A percentile compares a stretch with the other conserved stretches of the same genome.
These are phyloP conservation scores for Smittia sp. DNA, from an alignment of 2,888 invertebrate genomes.

Conservation along the genomic window DNA sequence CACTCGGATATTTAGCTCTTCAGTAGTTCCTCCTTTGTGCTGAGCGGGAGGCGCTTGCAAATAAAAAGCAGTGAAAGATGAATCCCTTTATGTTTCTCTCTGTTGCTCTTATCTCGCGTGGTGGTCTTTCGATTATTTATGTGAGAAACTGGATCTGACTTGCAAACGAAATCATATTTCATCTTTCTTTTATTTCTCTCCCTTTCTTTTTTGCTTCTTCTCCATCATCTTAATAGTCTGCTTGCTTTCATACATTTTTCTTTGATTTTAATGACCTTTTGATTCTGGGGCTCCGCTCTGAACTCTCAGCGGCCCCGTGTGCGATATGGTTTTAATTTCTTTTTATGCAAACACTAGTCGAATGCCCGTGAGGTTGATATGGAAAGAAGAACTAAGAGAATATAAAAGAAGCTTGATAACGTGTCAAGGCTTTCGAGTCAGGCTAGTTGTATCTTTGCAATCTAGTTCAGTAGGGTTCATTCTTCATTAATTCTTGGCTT, in stretches of 20 bases:
- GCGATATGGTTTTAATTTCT: constrained; percentile 37
- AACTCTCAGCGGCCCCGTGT: neutral
- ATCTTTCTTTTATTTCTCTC: constrained; percentile 31
- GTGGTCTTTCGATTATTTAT: constrained; percentile 42
- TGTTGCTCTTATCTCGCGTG: constrained; percentile 34
- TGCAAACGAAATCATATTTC: constrained; percentile 41
- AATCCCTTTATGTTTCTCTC: constrained; percentile 32
- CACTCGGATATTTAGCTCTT: constrained; percentile 1
- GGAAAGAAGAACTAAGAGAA: neutral
- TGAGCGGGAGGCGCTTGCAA: neutral
- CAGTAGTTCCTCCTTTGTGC: neutral
- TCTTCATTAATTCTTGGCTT: no score
- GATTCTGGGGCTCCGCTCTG: neutral
- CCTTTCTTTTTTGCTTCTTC: neutral
- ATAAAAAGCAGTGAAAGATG: constrained; percentile 35
- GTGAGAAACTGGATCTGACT: constrained; percentile 42
- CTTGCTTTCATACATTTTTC: constrained; percentile 34
- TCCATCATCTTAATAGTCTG: constrained; percentile 23
- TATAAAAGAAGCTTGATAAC: constrained; percentile 8
- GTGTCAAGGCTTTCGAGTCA: no score
- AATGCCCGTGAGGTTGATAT: neutral
- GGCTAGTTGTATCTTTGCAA: no score
- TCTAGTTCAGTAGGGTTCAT: no score
- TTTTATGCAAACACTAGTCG: neutral
- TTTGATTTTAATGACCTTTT: constrained; percentile 40